Conservation (phyloP, 2,113 vertebrate genomes). For the Falcunculus frontatus region DNA sequence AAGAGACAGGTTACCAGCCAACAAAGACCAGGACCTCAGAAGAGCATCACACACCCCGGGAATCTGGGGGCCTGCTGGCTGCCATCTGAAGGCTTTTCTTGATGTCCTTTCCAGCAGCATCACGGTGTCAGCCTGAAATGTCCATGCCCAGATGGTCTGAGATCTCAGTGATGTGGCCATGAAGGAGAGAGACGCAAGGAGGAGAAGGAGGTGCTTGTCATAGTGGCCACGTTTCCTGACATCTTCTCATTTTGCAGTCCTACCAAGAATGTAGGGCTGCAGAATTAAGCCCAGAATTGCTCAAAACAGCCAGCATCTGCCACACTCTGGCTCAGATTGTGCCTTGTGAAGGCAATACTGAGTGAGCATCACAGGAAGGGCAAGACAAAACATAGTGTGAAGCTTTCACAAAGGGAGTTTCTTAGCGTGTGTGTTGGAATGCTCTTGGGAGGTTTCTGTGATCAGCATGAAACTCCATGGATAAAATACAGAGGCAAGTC, state of each 20-base stretch:
- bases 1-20: neutral
- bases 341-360: neutral
- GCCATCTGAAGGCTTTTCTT: neutral
- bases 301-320: neutral
- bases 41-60: fast-evolving
- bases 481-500: neutral
- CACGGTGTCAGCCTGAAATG: neutral
- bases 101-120: fast-evolving
- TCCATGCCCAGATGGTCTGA: neutral
- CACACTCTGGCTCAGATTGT: neutral
- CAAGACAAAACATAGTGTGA: neutral
- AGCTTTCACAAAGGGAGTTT: neutral
- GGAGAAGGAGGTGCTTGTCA: neutral
- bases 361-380: neutral
- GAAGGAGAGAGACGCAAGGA: neutral
- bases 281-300: neutral
- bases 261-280: neutral
- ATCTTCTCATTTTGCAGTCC: neutral
- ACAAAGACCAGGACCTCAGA: neutral
- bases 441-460: neutral
- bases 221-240: neutral
- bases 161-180: neutral
- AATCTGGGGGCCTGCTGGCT: neutral
- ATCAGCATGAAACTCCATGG: neutral
- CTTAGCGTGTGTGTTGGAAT: neutral